Base-by-base conservation (phyloP, 2,888 invertebrate species). In the Nematopogon swammerdamellus region DNA sequence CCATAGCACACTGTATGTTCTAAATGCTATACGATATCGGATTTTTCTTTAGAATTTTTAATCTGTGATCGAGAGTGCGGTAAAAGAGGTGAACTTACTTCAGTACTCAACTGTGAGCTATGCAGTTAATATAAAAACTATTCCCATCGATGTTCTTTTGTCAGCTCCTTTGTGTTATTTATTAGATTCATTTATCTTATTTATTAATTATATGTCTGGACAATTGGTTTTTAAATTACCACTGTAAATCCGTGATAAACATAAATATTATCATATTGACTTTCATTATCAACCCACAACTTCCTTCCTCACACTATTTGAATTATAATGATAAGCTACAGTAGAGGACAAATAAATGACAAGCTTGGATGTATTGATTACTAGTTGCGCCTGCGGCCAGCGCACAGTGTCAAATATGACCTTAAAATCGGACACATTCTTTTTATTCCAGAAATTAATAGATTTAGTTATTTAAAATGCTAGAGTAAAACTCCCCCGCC, bases 211-310 rank as follows among this genome's bases (percentile, higher is more conserved):
- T 61, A 71, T 73, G 69, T 67, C 75, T 68, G 75, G 70, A 72
- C 74, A 70, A 73, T 75, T 75, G 75, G 72, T 77, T 77, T 72
- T 72, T 71, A 75, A 72, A 73, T 70, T 74, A 76, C 75, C 74
- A 79, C 72, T 77, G 79, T 77, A 75, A 77, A 75, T 71, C 77
- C 79, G 77, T 77, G 79, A 79, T 79, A 52, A 36, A 36, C 8
- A 3, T 36, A 14, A 36, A 36, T 36, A 36, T 36, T 36, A 36
- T 36, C 36, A 36, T 14, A 14, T 36, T 36, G 36, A 14, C 36
- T 36, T 14, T 36, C 14, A 36, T n/a, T n/a, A n/a, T n/a, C n/a
- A n/a, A n/a, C n/a, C n/a, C n/a, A n/a, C n/a, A n/a, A n/a, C n/a
- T n/a, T n/a, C n/a, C n/a, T n/a, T n/a, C n/a, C n/a, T n/a, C n/a